Percentiles rank a stretch among this genome's conserved stretches.
Evolutionary conservation across 2,113 vertebrate genomes (phyloP).

Genomic region (Plecotus auritus): DNA sequence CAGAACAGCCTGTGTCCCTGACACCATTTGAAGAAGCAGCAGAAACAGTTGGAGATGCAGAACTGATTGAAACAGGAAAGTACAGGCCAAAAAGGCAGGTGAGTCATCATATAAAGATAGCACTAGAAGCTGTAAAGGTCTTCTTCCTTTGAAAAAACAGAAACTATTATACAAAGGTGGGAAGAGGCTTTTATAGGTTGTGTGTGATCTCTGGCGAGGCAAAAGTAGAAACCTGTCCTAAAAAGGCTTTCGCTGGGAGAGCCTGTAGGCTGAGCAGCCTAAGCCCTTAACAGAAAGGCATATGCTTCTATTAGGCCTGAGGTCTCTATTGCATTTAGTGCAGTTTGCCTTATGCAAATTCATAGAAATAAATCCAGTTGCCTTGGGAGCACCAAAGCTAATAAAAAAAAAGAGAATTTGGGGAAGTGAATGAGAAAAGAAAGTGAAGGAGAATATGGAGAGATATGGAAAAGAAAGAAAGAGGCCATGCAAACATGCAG

Average conservation of each 20-base stretch:
- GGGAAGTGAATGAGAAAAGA: background rate
- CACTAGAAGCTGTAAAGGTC: background rate
- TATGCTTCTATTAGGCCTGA: background rate
- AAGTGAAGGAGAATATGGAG: background rate
- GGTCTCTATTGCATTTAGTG: background rate
- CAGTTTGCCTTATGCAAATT: background rate
- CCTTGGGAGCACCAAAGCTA: background rate
- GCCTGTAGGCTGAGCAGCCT: background rate
- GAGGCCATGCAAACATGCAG: background rate
- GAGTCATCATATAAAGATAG: constrained; percentile 66
- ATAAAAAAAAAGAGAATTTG: background rate
- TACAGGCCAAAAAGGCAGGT: constrained; percentile 4
- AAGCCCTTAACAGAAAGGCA: background rate
- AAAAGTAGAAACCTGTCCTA: constrained; percentile 51
- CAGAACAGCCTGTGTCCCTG: background rate
- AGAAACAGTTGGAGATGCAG: background rate
- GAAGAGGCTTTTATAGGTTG: background rate
- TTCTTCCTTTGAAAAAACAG: constrained; percentile 35
- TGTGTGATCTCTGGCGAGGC: background rate
- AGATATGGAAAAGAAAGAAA: background rate
- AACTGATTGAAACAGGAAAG: constrained; percentile 8
- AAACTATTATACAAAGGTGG: background rate
- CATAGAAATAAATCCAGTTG: background rate
- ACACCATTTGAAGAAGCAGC: background rate
- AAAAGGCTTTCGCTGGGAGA: background rate